Evolutionary conservation across 2,113 vertebrate genomes (phyloP), one percentile per base, ranked within the genome.

Genomic region (Rhodinocichla rosea): DNA sequence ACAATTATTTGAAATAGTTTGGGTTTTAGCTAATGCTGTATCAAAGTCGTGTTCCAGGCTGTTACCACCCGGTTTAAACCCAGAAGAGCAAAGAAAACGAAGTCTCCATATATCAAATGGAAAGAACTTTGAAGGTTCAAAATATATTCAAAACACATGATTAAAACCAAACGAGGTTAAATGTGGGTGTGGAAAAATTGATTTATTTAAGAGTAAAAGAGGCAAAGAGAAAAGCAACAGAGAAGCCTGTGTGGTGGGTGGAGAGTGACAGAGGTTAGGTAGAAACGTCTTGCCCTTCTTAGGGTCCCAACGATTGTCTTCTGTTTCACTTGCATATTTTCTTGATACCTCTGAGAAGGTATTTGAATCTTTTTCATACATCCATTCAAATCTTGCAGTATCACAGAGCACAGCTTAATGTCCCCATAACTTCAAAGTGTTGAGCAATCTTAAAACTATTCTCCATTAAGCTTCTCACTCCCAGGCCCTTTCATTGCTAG

Each of bases 31-130:
- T n/a, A 21, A n/a, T 74, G 77, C n/a, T 60, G 3, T 56, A 70
- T 85, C 32, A 57, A 62, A 82, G 24, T 26, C 15, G 6, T 74
- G 37, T n/a, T 47, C 14, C 13, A 32, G 57, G 57, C 39, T 37
- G 33, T 22, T 83, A 37, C 0, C 1, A 53, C 18, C 17, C 0
- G 0, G 14, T 63, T 73, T 53, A 55, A 83, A 63, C 13, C 13
- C 49, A 33, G 22, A 45, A 73, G 21, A 32, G 11, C 22, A 33
- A 45, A 63, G 47, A 27, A 37, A 73, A 37, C 11, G 2, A 53
- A 33, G 22, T 32, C 15, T 42, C 32, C 42, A 5, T 44, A 10
- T 71, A 71, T 26, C 30, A 53, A 44, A 53, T 1, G 1, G 16
- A 71, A 63, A 26, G 22, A 63, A 37, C 39, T 53, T 63, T 9